A percentile compares a stretch with the other conserved stretches of the same genome.
Evolutionary conservation across 2,888 invertebrate species (phyloP).

Genomic region (Cheilosia impressa): DNA sequence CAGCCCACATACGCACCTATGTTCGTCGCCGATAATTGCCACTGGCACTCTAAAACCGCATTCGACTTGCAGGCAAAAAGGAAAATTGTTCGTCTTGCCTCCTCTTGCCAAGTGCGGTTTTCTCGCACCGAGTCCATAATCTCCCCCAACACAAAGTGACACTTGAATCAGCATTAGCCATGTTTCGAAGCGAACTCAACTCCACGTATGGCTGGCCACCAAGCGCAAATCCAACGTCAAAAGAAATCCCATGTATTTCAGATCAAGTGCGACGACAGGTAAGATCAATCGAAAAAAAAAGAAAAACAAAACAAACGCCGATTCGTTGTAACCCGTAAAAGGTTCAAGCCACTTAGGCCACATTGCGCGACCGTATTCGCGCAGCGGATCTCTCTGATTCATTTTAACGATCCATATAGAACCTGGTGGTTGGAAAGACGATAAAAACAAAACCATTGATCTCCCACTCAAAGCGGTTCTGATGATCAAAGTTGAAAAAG

Average conservation of each 20-base stretch:
- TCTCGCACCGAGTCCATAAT: constrained; percentile 8
- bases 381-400: constrained; percentile 49
- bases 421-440: background rate
- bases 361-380: constrained; percentile 55
- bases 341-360: constrained; percentile 66
- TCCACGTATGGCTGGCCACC: constrained; percentile 32
- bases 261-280: constrained; percentile 73
- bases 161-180: constrained; percentile 57
- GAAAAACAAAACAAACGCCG: constrained; percentile 30
- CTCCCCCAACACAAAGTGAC: constrained; percentile 70
- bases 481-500: constrained; percentile 5
- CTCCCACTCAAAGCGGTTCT: constrained; percentile 55
- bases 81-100: constrained; percentile 21
- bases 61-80: constrained; percentile 38
- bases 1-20: constrained; percentile 56
- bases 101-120: constrained; percentile 25
- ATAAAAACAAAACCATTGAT: constrained; percentile 12
- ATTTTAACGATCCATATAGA: constrained; percentile 60
- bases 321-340: constrained; percentile 60
- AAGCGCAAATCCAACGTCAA: constrained; percentile 46
- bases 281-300: constrained; percentile 53
- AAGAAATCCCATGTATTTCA: constrained; percentile 59
- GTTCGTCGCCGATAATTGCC: constrained; percentile 53
- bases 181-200: constrained; percentile 38
- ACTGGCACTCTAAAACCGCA: constrained; percentile 52